phyloP scores from a whole-genome alignment of 2,888 invertebrate genomes.

The Cerastoderma edule region DNA sequence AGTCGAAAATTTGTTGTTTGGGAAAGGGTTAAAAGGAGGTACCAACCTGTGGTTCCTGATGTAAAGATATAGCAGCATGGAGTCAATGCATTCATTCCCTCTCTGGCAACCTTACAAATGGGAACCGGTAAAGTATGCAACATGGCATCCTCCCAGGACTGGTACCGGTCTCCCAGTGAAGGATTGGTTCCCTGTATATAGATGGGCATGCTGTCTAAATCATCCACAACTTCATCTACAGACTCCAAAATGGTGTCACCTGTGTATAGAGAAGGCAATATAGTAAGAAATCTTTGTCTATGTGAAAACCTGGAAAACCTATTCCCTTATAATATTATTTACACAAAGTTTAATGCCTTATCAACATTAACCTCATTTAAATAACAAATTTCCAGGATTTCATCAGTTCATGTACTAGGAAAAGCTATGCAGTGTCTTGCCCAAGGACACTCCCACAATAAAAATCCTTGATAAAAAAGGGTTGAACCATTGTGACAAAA shows the following conservation, averaged over 20 bases:
- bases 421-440: too few relatives aligned
- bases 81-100: conserved; percentile 59
- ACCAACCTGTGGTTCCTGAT: conserved; percentile 85
- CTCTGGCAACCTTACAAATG: conserved; percentile 57
- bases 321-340: too few relatives aligned
- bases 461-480: too few relatives aligned
- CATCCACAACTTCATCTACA: conserved; percentile 65
- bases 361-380: too few relatives aligned
- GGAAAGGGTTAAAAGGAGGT: not conserved
- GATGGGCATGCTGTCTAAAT: conserved; percentile 64
- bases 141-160: conserved; percentile 71
- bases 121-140: conserved; percentile 52
- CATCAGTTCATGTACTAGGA: too few relatives aligned
- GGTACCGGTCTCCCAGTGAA: conserved; percentile 48
- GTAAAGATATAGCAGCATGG: conserved; percentile 96
- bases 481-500: too few relatives aligned
- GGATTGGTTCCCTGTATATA: conserved; percentile 64
- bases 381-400: too few relatives aligned
- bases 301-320: too few relatives aligned
- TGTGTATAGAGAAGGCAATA: conserved; percentile 34
- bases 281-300: too few relatives aligned
- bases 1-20: not conserved
- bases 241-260: conserved; percentile 69
- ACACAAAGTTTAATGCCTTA: too few relatives aligned
- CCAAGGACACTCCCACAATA: too few relatives aligned